A percentile compares a stretch with the other conserved stretches of the same genome.
Conservation (phyloP, 2,888 invertebrate species). For the Apoderus coryli region DNA sequence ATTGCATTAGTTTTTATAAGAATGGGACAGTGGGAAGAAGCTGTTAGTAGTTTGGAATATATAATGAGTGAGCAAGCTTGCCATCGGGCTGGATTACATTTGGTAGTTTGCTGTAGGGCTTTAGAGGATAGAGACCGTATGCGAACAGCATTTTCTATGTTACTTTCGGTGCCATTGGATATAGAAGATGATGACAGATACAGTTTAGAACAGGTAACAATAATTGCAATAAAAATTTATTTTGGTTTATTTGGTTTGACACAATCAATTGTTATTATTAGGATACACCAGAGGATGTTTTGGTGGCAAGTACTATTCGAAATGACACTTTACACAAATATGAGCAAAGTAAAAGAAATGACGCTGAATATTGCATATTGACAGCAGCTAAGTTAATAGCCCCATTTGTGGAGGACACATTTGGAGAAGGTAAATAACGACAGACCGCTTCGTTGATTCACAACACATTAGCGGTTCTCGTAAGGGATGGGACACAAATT, state of each 20-base stretch:
- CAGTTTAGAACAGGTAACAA: conserved; percentile 30
- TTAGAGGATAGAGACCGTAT: conserved; percentile 85
- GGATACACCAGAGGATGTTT: conserved; percentile 31
- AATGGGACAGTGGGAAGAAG: conserved; percentile 93
- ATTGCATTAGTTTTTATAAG: conserved; percentile 89
- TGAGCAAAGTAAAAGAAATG: conserved; percentile 53
- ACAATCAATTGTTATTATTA: too few relatives aligned
- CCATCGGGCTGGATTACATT: conserved; percentile 59
- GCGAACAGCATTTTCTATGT: conserved; percentile 77
- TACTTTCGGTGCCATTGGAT: conserved; percentile 77
- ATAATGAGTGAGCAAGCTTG: conserved; percentile 94
- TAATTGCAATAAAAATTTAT: too few relatives aligned
- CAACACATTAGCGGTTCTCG: too few relatives aligned
- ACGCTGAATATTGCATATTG: conserved; percentile 70
- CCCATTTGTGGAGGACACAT: conserved; percentile 59
- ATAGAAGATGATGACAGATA: conserved; percentile 69
- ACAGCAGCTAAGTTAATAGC: conserved; percentile 82
- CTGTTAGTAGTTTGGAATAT: conserved; percentile 92
- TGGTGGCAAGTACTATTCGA: conserved; percentile 49
- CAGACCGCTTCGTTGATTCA: too few relatives aligned
- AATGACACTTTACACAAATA: conserved; percentile 61
- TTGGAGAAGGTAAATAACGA: conserved; percentile 41
- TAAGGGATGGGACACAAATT: too few relatives aligned
- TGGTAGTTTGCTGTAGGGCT: conserved; percentile 80
- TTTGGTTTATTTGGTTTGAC: too few relatives aligned